Conservation (phyloP, 2,888 invertebrate species). For the Plagodis dolabraria region DNA sequence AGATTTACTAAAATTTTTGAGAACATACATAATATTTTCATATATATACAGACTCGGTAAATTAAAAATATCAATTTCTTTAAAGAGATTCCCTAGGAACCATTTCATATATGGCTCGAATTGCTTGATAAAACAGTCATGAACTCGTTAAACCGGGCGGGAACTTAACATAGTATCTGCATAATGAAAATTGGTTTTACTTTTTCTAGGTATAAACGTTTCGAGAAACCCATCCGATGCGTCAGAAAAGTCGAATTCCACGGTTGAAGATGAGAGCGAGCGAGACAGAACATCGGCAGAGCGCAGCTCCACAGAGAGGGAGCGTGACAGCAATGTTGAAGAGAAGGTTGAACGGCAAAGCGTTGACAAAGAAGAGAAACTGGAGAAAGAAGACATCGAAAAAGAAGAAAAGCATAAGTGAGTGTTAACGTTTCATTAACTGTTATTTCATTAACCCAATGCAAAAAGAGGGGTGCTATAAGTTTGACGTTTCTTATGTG, state of each 20-base stretch:
- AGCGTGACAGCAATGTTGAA: conserved; percentile 30
- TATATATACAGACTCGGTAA: no score
- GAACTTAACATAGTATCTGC: neutral
- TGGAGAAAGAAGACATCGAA: conserved; percentile 42
- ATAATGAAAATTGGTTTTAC: neutral
- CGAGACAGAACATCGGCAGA: conserved; percentile 42
- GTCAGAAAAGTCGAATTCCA: conserved; percentile 54
- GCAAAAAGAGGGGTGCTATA: no score
- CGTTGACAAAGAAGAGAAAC: conserved; percentile 36
- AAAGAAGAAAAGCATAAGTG: conserved; percentile 55
- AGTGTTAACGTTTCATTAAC: conserved; percentile 31
- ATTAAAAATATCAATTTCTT: no score
- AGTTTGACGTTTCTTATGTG: no score
- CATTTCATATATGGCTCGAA: no score
- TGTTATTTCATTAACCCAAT: neutral
- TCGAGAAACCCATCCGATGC: conserved; percentile 78
- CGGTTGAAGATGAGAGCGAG: conserved; percentile 45
- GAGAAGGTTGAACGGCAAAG: conserved; percentile 23
- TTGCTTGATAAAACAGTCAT: no score
- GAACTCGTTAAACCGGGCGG: neutral
- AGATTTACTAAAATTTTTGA: no score
- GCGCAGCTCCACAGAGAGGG: conserved; percentile 43
- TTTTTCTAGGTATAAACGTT: conserved; percentile 64
- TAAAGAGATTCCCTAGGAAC: no score
- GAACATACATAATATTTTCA: no score